A percentile compares a stretch with the other conserved stretches of the same genome.
Evolutionary conservation across 2,888 invertebrate genomes (phyloP).

Genomic region (Ochropleura plecta): DNA sequence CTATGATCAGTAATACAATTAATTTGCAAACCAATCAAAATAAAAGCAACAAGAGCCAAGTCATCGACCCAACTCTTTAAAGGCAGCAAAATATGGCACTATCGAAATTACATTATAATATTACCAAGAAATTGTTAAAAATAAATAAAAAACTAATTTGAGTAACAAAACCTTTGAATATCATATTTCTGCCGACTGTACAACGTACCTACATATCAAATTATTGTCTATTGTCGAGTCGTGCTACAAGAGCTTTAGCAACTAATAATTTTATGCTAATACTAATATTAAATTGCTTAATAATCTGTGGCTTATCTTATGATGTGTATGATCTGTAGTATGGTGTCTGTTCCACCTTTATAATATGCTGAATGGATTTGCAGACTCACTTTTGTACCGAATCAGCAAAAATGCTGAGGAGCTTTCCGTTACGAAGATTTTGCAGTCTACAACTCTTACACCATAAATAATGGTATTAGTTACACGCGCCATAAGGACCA

Average conservation of each 20-base stretch:
- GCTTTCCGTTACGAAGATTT: not conserved
- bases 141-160: not conserved
- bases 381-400: not conserved
- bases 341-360: conserved; percentile 5
- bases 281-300: conserved; percentile 61
- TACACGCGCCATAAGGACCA: too few relatives aligned
- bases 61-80: conserved; percentile 9
- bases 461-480: too few relatives aligned
- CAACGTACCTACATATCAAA: conserved; percentile 25
- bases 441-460: not conserved
- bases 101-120: not conserved
- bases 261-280: conserved; percentile 64
- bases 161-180: conserved; percentile 5
- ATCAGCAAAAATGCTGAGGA: not conserved
- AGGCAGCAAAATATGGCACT: conserved; percentile 42
- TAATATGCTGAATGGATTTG: conserved; percentile 5
- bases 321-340: conserved; percentile 5
- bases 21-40: not conserved
- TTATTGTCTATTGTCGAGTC: conserved; percentile 65
- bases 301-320: conserved; percentile 43
- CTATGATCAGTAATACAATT: not conserved
- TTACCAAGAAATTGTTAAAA: not conserved
- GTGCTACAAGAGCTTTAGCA: conserved; percentile 62
- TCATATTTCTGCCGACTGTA: conserved; percentile 52
- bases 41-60: not conserved